A percentile compares a stretch with the other conserved stretches of the same genome.
These are phyloP conservation scores for Mionectes macconnelli DNA, from an alignment of 2,113 vertebrate species.

Conservation along the genomic window DNA sequence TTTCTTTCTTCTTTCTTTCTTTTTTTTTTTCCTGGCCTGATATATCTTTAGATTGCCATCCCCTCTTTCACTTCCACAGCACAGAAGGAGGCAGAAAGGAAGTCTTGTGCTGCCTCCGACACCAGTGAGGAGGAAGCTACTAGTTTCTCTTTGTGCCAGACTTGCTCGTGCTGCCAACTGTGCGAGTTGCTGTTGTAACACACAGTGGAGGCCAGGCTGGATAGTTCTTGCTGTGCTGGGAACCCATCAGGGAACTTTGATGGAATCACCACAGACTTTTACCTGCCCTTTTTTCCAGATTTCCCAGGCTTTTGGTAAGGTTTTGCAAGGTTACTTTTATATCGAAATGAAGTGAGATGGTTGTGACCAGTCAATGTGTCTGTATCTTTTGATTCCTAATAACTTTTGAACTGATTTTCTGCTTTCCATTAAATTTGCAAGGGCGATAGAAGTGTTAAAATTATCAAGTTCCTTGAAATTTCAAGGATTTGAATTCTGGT, in stretches of 20 bases:
- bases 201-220: not conserved
- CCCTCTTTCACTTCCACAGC: not conserved
- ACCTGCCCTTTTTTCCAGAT: not conserved
- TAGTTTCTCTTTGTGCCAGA: not conserved
- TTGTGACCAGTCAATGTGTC: not conserved
- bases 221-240: not conserved
- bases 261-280: not conserved
- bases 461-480: not conserved
- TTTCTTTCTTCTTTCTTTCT: not conserved
- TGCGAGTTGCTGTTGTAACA: fast-evolving
- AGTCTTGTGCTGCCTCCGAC: slow-evolving; percentile 39
- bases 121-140: slow-evolving; percentile 24
- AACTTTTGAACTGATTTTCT: not conserved
- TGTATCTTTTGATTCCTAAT: not conserved
- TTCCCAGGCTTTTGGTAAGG: slow-evolving; percentile 27
- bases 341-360: not conserved
- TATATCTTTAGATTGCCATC: not conserved
- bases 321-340: not conserved
- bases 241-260: not conserved
- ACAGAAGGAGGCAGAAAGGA: slow-evolving; percentile 13
- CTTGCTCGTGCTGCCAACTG: not conserved
- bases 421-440: not conserved
- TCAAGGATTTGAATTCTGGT: not conserved
- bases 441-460: not conserved
- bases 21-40: not conserved